Percentiles rank a stretch among this genome's conserved stretches.
Evolutionary conservation across 2,797 vertebrate genomes (phyloP).

Genomic region (Brotula barbata): DNA sequence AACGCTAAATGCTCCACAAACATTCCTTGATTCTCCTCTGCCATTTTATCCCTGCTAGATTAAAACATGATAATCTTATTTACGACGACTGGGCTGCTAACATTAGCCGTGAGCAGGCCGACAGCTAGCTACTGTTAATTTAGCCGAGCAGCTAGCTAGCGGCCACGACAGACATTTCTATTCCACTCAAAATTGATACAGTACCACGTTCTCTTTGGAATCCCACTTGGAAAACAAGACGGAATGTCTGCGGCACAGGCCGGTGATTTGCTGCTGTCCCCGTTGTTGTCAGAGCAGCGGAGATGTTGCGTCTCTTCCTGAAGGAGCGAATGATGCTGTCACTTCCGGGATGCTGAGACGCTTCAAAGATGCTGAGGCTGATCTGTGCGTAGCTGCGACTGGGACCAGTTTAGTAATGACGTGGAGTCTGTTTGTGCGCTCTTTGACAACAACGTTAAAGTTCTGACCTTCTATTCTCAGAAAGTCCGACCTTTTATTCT

Average conservation of each 20-base stretch:
- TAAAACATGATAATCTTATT: constrained; percentile 36
- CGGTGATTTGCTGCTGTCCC: constrained; percentile 50
- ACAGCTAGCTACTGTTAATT: constrained; percentile 61
- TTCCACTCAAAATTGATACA: constrained; percentile 8
- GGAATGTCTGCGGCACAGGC: constrained; percentile 21
- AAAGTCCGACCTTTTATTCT: too few species aligned
- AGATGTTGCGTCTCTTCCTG: constrained; percentile 71
- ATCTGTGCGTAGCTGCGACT: too few species aligned
- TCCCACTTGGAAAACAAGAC: constrained; percentile 20
- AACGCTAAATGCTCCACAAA: not conserved
- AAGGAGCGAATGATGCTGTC: constrained; percentile 54
- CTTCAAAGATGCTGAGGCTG: constrained; percentile 50
- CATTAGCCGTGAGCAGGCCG: constrained; percentile 71
- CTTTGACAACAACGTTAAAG: too few species aligned
- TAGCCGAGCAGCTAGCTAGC: constrained; percentile 18
- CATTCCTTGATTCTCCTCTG: not conserved
- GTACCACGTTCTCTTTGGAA: constrained; percentile 52
- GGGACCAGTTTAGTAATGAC: too few species aligned
- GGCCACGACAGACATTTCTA: constrained; percentile 13
- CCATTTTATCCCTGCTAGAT: not conserved
- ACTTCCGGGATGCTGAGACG: constrained; percentile 74
- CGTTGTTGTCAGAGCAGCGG: constrained; percentile 65
- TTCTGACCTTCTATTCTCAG: too few species aligned
- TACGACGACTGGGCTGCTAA: constrained; percentile 54
- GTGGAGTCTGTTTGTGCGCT: too few species aligned